phyloP scores from a whole-genome alignment of 2,888 invertebrate species.

The Argyra leucocephala region DNA sequence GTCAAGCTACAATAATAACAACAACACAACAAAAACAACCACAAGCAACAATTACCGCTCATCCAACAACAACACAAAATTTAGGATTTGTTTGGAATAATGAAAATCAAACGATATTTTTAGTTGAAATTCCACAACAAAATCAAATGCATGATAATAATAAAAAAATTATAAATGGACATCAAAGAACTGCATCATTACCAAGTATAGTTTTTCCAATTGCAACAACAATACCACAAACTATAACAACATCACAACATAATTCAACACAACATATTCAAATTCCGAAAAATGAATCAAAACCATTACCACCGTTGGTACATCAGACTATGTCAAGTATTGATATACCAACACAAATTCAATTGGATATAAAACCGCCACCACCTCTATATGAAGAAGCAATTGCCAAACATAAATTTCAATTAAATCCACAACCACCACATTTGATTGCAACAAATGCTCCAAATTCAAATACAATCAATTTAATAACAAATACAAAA shows the following conservation, averaged over 20 bases:
- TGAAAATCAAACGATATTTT: slow-evolving; percentile 48
- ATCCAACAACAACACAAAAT: slow-evolving; percentile 29
- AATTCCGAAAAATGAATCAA: slow-evolving; percentile 23
- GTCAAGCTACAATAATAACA: slow-evolving; percentile 41
- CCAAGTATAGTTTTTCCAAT: slow-evolving; percentile 51
- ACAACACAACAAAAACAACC: slow-evolving; percentile 16
- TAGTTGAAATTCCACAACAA: slow-evolving; percentile 46
- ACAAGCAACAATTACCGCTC: slow-evolving; percentile 13
- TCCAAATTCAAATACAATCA: background rate
- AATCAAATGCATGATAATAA: slow-evolving; percentile 35
- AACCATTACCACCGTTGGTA: slow-evolving; percentile 26
- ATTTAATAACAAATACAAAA: background rate
- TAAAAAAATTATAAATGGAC: slow-evolving; percentile 46
- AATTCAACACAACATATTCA: slow-evolving; percentile 30
- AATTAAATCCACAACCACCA: background rate
- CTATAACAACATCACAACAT: slow-evolving; percentile 27
- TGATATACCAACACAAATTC: slow-evolving; percentile 30
- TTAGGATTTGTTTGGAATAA: slow-evolving; percentile 58
- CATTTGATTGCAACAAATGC: background rate
- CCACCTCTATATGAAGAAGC: slow-evolving; percentile 66
- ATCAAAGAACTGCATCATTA: slow-evolving; percentile 48
- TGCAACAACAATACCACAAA: slow-evolving; percentile 28
- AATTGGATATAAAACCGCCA: slow-evolving; percentile 47
- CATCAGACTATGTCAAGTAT: slow-evolving; percentile 25
- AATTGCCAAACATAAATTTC: slow-evolving; percentile 34